Evolutionary conservation across 2,797 vertebrate species (phyloP).

Genomic region (Apogon talboti): DNA sequence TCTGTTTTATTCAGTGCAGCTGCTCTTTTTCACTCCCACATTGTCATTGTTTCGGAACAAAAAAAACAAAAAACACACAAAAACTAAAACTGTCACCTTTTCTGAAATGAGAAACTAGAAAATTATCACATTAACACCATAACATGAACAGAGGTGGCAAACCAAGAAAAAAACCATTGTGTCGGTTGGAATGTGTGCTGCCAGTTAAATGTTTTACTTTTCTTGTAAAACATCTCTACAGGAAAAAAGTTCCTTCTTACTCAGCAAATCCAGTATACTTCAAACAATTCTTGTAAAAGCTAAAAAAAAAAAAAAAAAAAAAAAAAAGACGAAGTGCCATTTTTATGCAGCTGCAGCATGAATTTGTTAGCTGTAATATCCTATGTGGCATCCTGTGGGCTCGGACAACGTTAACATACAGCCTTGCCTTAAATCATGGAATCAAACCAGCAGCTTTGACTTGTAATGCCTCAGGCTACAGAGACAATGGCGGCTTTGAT

Average conservation of each 20-base stretch:
- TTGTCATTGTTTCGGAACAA: constrained; percentile 12
- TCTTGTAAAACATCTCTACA: too few species aligned
- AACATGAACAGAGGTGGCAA: neutral
- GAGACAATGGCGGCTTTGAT: too few species aligned
- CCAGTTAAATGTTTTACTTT: constrained; percentile 4
- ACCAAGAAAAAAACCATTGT: constrained; percentile 5
- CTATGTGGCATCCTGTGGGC: constrained; percentile 43
- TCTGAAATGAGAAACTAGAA: constrained; percentile 12
- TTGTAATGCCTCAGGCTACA: neutral
- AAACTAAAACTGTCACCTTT: constrained; percentile 6
- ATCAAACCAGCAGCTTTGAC: constrained; percentile 25
- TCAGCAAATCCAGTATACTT: neutral
- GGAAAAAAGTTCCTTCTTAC: neutral
- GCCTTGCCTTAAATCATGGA: constrained; percentile 25
- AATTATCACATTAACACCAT: constrained; percentile 25
- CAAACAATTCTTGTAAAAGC: constrained; percentile 12
- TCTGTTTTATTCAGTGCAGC: constrained; percentile 51
- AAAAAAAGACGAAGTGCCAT: constrained; percentile 19
- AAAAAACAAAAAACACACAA: neutral
- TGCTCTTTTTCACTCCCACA: constrained; percentile 18
- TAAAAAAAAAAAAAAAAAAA: constrained; percentile 4
- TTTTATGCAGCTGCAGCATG: constrained; percentile 46
- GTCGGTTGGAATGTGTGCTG: constrained; percentile 2
- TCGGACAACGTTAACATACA: constrained; percentile 24
- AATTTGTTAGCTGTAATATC: constrained; percentile 55